These are phyloP conservation scores for Brachionus calyciflorus DNA, from an alignment of 1,140 invertebrate species.

Conservation along the genomic window DNA sequence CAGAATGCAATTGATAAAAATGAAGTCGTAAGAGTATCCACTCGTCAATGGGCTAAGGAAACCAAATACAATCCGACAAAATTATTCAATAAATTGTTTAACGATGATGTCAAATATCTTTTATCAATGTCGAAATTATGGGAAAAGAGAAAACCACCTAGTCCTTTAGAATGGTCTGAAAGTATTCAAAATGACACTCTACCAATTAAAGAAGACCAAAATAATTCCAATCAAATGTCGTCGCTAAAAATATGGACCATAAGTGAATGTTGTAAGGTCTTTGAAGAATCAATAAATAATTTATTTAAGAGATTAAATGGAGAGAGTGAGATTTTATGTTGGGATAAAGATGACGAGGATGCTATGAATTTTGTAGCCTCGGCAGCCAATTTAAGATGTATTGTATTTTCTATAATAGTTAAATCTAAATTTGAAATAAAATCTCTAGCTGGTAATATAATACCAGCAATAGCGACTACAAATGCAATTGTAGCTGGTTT, in stretches of 20 bases:
- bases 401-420: slow-evolving; percentile 82
- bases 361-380: slow-evolving; percentile 94
- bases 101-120: slow-evolving; percentile 91
- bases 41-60: slow-evolving; percentile 79
- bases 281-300: slow-evolving; percentile 69
- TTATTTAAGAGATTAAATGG: slow-evolving; percentile 67
- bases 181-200: background rate
- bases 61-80: slow-evolving; percentile 75
- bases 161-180: slow-evolving; percentile 61
- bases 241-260: slow-evolving; percentile 13
- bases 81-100: slow-evolving; percentile 72
- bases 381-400: slow-evolving; percentile 84
- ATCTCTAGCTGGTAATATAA: slow-evolving; percentile 96
- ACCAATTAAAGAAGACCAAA: background rate
- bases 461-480: slow-evolving; percentile 96
- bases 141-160: slow-evolving; percentile 78
- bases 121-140: slow-evolving; percentile 90
- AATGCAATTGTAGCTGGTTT: slow-evolving; percentile 94
- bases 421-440: slow-evolving; percentile 92
- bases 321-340: slow-evolving; percentile 72
- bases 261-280: slow-evolving; percentile 70
- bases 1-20: slow-evolving; percentile 64
- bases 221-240: background rate
- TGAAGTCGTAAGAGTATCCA: slow-evolving; percentile 74
- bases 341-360: slow-evolving; percentile 93